Evolutionary conservation across 2,113 vertebrate species (phyloP).

Genomic region (Paratilapia polleni): DNA sequence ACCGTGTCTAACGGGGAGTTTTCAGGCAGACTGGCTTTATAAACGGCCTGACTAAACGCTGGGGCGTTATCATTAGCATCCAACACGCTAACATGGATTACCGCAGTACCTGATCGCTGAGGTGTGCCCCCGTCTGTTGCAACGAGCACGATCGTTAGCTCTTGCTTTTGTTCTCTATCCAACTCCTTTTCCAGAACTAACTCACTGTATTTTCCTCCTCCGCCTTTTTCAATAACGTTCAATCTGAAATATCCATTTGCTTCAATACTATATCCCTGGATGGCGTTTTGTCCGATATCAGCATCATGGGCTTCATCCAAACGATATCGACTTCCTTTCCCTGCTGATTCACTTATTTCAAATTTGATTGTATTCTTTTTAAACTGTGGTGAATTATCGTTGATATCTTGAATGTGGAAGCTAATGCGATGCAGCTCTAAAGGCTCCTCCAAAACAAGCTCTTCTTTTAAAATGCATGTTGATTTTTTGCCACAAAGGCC

Average conservation of each 20-base stretch:
- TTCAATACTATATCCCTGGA: constrained; percentile 76
- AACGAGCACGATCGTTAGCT: constrained; percentile 46
- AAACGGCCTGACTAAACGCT: constrained; percentile 58
- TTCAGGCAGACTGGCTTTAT: constrained; percentile 69
- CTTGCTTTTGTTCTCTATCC: constrained; percentile 49
- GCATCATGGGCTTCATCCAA: constrained; percentile 75
- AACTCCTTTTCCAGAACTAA: constrained; percentile 63
- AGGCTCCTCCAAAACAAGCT: constrained; percentile 12
- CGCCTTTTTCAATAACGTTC: constrained; percentile 42
- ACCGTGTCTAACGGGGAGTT: constrained; percentile 50
- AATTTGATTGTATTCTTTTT: constrained; percentile 44
- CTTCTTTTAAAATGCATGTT: constrained; percentile 4
- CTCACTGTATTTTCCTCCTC: constrained; percentile 71
- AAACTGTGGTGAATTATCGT: constrained; percentile 79
- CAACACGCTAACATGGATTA: constrained; percentile 62
- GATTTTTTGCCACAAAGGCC: constrained; percentile 11
- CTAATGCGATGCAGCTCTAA: constrained; percentile 30
- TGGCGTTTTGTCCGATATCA: constrained; percentile 79
- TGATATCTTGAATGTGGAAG: constrained; percentile 80
- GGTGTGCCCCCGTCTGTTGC: constrained; percentile 71
- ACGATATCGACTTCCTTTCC: constrained; percentile 68
- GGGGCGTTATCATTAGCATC: constrained; percentile 72
- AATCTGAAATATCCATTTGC: constrained; percentile 73
- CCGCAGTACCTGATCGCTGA: constrained; percentile 64
- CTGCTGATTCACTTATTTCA: constrained; percentile 68